Percentiles rank a stretch among this genome's conserved stretches.
Evolutionary conservation across 2,797 vertebrate genomes (phyloP).

Genomic region (Rhinatrema bivittatum): DNA sequence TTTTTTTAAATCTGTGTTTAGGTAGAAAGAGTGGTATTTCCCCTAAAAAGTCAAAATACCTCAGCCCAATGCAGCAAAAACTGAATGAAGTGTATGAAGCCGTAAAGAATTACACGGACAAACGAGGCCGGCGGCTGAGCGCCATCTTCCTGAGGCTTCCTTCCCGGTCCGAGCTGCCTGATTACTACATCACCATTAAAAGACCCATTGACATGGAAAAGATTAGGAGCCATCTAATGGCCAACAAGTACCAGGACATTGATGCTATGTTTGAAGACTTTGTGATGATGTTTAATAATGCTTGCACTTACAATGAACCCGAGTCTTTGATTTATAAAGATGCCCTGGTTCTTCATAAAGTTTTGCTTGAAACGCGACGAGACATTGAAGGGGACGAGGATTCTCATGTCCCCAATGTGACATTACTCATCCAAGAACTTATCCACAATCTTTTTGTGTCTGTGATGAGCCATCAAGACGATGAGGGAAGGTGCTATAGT

Average conservation of each 20-base stretch:
- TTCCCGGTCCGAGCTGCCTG: conserved; percentile 88
- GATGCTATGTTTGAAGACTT: conserved; percentile 95
- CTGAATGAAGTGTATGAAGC: conserved; percentile 96
- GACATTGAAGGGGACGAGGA: conserved; percentile 93
- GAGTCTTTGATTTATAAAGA: conserved; percentile 97
- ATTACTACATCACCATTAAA: conserved; percentile 96
- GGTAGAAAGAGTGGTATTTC: conserved; percentile 89
- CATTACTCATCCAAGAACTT: conserved; percentile 90
- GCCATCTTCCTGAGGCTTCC: conserved; percentile 95
- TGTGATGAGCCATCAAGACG: conserved; percentile 93
- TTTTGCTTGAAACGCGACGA: conserved; percentile 83
- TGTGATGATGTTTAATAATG: conserved; percentile 97
- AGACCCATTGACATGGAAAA: conserved; percentile 97
- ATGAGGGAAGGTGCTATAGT: conserved; percentile 94
- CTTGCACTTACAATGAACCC: conserved; percentile 95
- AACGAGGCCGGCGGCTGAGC: conserved; percentile 87
- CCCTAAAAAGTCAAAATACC: conserved; percentile 91
- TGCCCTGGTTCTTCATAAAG: conserved; percentile 87
- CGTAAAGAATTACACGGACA: conserved; percentile 94
- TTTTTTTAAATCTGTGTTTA: too few relatives aligned
- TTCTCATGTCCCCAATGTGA: conserved; percentile 83
- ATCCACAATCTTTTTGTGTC: conserved; percentile 96
- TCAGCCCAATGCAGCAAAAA: conserved; percentile 95
- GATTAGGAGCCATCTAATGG: conserved; percentile 92
- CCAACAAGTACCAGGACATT: conserved; percentile 95